A percentile compares a stretch with the other conserved stretches of the same genome.
These are phyloP conservation scores for Diarsia mendica DNA, from an alignment of 2,888 invertebrate genomes.

Conservation along the genomic window DNA sequence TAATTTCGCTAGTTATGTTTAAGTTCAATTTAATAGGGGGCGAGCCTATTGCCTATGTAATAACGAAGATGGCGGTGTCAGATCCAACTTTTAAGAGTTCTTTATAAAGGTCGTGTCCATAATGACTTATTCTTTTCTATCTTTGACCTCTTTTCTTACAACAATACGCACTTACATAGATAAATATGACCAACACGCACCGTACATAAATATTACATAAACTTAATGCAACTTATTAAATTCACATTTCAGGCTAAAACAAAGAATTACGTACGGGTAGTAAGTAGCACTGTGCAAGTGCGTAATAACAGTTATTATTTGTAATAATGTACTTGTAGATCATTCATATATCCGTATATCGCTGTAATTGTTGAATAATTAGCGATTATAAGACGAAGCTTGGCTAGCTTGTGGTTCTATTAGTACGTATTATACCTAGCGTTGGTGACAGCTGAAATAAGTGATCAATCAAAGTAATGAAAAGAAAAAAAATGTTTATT, in stretches of 20 bases:
- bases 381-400: background rate
- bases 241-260: constrained; percentile 37
- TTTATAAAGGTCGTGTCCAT: background rate
- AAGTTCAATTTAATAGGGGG: too few species aligned
- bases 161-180: background rate
- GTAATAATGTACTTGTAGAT: constrained; percentile 29
- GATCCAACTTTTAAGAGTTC: too few species aligned
- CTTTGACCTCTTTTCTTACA: background rate
- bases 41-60: too few species aligned
- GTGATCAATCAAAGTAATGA: background rate
- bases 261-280: constrained; percentile 33
- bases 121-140: background rate
- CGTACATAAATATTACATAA: constrained; percentile 26
- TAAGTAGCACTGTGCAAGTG: constrained; percentile 6
- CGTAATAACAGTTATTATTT: constrained; percentile 48
- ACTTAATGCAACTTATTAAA: constrained; percentile 41
- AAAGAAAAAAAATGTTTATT: background rate
- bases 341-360: constrained; percentile 35
- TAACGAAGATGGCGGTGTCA: background rate
- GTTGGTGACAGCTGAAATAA: background rate
- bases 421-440: background rate
- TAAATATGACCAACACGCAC: constrained; percentile 7
- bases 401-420: background rate
- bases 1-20: too few species aligned
- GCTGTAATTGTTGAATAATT: constrained; percentile 37